Evolutionary conservation across 2,113 vertebrate species (phyloP), one percentile per base, ranked within the genome.

Genomic region (Mionectes macconnelli): DNA sequence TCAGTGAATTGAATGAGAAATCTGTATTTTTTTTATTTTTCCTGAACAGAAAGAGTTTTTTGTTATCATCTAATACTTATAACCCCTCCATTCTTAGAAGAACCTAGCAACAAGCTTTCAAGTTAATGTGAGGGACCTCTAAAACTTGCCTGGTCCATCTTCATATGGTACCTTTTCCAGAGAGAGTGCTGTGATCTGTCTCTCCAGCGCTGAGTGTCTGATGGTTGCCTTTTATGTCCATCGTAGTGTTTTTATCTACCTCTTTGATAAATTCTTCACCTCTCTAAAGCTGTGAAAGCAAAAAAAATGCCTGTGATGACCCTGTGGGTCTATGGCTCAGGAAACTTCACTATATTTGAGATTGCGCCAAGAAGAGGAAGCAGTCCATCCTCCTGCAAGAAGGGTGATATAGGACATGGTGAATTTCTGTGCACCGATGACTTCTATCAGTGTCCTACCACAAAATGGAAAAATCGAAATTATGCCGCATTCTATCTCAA

Each of bases 381-480:
- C 63, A 84, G 52, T 56, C 35, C 20, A 19, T 59, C 15, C 21
- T 75, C 14, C 12, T 55, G 33, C 22, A 39, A 68, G 63, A 70
- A 87, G 24, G 25, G 7, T 77, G 55, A 77, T 20, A 42, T 16
- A 50, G 22, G 47, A 63, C 18, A 18, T 4, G 8, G 25, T 64
- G 27, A 73, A 70, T 81, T 90, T 93, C 55, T 84, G 59, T 73
- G n/a, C 35, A 12, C 27, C 55, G 28, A 2, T 80, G 55, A 86
- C 39, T 90, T 90, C 23, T 66, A 6, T 85, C 44, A 53, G 1
- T 55, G 49, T 76, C 70, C 27, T 88, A 39, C 42, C 1, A 4
- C n/a, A 52, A 39, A 91, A 93, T 31, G 67, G 79, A 93, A 94
- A 91, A 86, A 85, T 83, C 78, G 83, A 88, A 89, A 55, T 80